Evolutionary conservation across 2,113 vertebrate species (phyloP), one percentile per base, ranked within the genome.

Genomic region (Phoenicopterus ruber): DNA sequence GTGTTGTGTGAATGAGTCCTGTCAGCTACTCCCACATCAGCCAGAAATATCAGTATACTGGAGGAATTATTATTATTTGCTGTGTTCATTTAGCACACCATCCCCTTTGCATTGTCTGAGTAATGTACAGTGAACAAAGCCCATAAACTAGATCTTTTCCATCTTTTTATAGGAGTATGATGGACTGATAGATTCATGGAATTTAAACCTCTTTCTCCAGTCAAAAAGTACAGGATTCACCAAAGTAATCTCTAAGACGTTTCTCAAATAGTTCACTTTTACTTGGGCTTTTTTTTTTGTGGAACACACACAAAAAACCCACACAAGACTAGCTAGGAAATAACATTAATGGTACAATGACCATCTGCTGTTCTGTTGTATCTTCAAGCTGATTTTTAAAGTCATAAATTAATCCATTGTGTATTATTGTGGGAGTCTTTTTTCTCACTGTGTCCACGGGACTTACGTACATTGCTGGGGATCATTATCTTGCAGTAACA

Each of bases 301-400:
- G 31, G 15, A 66, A 61, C 12, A 28, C 2, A 13, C 8, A 28
- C 5, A 8, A 38, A 22, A 71, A 57, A 1, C 0, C 3, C 11
- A 13, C 18, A 22, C 2, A 24, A 55, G 14, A 46, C 50, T 73
- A 63, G 24, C 31, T 77, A 22, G 18, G 15, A 78, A 71, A 49
- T 81, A 24, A 11, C n/a, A 13, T 69, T 76, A 77, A 28, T 47
- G 31, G 40, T 52, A 44, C 0, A 3, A 72, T 83, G 36, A 12
- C 54, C 7, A 50, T 69, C 40, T 85, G 38, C 26, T 59, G 6
- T 55, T 87, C 50, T 49, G 13, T 57, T 82, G 28, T 70, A 46
- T 57, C 31, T 72, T 72, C 49, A 69, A 63, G 34, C 2, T 2
- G 4, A 28, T 86, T 83, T 61, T 80, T 65, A 82, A 65, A 67